These are phyloP conservation scores for Temnopleurus reevesii DNA, from an alignment of 53 echinoderm and acorn worm genomes.

Conservation along the genomic window DNA sequence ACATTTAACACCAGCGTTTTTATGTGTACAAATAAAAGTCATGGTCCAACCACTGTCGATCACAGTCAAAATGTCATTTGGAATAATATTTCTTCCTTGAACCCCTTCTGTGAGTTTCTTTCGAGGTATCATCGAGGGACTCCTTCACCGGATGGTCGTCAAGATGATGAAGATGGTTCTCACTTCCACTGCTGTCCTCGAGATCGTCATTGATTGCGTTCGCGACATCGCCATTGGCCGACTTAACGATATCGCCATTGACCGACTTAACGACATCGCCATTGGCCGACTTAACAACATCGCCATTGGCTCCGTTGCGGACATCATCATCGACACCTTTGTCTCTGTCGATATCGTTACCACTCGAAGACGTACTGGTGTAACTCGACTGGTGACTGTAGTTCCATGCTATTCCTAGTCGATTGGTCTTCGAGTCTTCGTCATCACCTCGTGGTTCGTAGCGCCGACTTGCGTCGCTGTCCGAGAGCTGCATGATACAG, in stretches of 20 bases:
- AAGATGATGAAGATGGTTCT: neutral
- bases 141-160: neutral
- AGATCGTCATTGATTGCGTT: neutral
- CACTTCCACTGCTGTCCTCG: neutral
- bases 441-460: neutral
- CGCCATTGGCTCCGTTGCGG: too few species aligned
- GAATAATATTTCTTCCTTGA: conserved; percentile 2
- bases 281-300: neutral
- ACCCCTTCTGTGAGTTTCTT: neutral
- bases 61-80: neutral
- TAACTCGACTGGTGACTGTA: neutral
- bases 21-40: too few species aligned
- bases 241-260: neutral
- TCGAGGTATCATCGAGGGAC: neutral
- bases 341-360: neutral
- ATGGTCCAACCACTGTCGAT: too few species aligned
- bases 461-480: neutral
- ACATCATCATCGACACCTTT: too few species aligned
- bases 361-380: neutral
- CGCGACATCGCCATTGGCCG: neutral
- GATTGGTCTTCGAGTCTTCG: neutral
- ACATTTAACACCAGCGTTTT: too few species aligned
- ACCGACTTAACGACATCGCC: neutral
- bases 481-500: neutral
- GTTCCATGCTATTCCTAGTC: neutral